Percentiles rank a stretch among this genome's conserved stretches.
phyloP scores from a whole-genome alignment of 2,888 invertebrate genomes.

The Amphipoea oculea region DNA sequence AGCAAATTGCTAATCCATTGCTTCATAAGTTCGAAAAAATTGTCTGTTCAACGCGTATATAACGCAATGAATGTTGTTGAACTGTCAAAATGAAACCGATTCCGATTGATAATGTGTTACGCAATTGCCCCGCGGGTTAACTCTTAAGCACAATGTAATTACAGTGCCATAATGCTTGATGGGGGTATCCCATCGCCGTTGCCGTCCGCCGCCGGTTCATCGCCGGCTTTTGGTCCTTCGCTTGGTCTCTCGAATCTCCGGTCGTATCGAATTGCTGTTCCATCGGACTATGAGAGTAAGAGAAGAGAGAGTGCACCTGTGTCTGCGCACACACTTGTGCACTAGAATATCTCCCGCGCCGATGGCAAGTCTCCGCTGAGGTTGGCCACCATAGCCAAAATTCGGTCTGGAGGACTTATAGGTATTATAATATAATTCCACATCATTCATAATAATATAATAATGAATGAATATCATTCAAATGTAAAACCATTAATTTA shows the following conservation, averaged over 20 bases:
- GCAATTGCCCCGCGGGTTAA: neutral
- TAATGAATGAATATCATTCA: slow-evolving; percentile 6
- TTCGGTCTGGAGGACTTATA: neutral
- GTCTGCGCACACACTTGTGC: too few relatives aligned
- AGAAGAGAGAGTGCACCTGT: neutral
- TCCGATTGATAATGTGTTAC: too few relatives aligned
- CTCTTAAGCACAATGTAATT: neutral
- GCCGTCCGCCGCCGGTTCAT: too few relatives aligned
- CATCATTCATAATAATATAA: neutral
- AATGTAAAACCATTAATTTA: slow-evolving; percentile 18
- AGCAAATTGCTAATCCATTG: too few relatives aligned
- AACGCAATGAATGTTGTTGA: too few relatives aligned
- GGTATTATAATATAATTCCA: neutral
- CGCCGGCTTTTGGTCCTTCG: neutral
- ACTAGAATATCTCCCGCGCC: too few relatives aligned
- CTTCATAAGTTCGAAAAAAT: too few relatives aligned
- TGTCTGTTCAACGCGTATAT: too few relatives aligned
- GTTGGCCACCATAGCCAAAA: neutral
- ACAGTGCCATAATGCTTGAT: neutral
- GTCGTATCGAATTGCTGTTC: neutral
- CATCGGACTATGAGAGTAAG: neutral
- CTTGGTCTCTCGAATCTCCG: neutral
- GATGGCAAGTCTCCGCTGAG: too few relatives aligned
- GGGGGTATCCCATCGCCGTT: too few relatives aligned
- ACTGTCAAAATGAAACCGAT: too few relatives aligned